Evolutionary conservation across 1,140 invertebrate species (phyloP), one percentile per base, ranked within the genome.

Genomic region (Ephestia elutella): DNA sequence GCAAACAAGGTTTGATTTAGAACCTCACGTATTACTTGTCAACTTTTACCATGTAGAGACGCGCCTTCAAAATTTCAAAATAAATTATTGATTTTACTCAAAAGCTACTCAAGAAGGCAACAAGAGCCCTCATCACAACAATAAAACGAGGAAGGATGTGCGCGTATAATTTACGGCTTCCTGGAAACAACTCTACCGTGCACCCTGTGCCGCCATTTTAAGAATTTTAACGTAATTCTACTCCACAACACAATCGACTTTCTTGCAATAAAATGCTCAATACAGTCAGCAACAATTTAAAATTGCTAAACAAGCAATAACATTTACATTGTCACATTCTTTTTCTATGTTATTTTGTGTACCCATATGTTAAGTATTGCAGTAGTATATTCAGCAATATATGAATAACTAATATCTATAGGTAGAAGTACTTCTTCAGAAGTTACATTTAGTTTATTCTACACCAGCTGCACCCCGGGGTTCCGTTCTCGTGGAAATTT

Each of bases 131-230:
- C 5, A 17, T 7, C 15, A 18, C 17, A 49, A 49, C 15, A 49
- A 49, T 49, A 49, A 49, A 49, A 17, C 15, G 48, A 18, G 48
- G 48, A 49, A 49, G 48, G 48, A 49, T 49, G 48, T 18, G 48
- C 48, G 5, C 48, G 48, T 17, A 19, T 49, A 49, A 49, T 49
- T 49, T 49, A 49, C 48, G 48, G 18, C 48, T 49, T 49, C 18
- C 32, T 35, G 9, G 38, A 10, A 5, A 44, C 38, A 44, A 15
- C 13, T 44, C 5, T 15, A 44, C 13, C n/a, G 38, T 10, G 15
- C 5, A 44, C 7, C 38, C 5, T 10, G 10, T 8, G 13, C 2
- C 13, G 3, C 32, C 32, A 35, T 35, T 35, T 35, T 9, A 35
- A 35, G 32, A 35, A 35, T 35, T 35, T 35, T 35, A 35, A 35